Evolutionary conservation across 1,140 invertebrate genomes (phyloP).

Genomic region (Eriosoma lanigerum): DNA sequence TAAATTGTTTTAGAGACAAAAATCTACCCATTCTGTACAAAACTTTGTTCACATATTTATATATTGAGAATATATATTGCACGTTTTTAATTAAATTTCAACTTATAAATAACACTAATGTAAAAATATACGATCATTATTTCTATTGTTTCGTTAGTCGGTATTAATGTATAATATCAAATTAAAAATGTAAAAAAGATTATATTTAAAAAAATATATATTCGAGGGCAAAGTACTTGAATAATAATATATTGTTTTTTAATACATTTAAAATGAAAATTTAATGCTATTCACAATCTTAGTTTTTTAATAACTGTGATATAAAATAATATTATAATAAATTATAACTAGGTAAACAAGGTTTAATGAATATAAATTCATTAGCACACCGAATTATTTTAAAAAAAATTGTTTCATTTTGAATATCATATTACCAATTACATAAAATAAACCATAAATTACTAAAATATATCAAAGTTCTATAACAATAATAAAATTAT

Average conservation of each 20-base stretch:
- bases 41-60: conserved; percentile 7
- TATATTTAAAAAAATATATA: neutral
- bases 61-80: neutral
- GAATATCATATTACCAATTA: too few relatives aligned
- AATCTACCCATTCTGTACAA: neutral
- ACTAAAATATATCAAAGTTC: too few relatives aligned
- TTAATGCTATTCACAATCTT: too few relatives aligned
- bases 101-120: neutral
- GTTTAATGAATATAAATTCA: neutral
- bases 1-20: conserved; percentile 26
- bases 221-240: too few relatives aligned
- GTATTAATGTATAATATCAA: neutral
- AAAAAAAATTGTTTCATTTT: too few relatives aligned
- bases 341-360: too few relatives aligned
- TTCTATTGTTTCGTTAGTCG: neutral
- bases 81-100: conserved; percentile 33
- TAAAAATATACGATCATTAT: neutral
- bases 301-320: neutral
- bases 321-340: neutral
- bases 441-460: too few relatives aligned
- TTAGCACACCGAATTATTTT: too few relatives aligned
- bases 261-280: too few relatives aligned
- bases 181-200: neutral
- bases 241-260: too few relatives aligned
- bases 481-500: too few relatives aligned